phyloP scores from a whole-genome alignment of 2,113 vertebrate species.

The Platysternon megacephalum region DNA sequence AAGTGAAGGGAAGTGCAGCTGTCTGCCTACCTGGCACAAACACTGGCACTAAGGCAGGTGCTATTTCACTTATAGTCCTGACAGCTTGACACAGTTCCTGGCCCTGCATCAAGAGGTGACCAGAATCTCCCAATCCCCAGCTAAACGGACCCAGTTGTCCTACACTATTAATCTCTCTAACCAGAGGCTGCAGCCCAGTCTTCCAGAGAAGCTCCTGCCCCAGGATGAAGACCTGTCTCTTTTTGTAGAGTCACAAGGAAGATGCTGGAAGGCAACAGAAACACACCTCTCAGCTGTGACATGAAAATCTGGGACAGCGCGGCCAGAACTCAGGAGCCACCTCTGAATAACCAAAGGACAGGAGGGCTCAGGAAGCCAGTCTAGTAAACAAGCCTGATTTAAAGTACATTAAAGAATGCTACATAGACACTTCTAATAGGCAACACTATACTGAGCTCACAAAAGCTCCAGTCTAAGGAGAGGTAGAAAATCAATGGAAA shows the following conservation, averaged over 20 bases:
- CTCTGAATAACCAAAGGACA: not conserved
- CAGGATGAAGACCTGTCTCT: not conserved
- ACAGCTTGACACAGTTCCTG: not conserved
- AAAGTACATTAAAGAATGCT: not conserved
- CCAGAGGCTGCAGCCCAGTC: too few relatives aligned
- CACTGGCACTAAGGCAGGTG: not conserved
- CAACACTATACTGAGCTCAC: accelerated
- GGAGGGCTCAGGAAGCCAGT: not conserved
- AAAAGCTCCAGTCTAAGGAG: accelerated
- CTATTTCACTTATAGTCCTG: not conserved
- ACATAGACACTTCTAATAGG: not conserved
- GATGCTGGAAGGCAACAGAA: not conserved
- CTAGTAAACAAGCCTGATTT: not conserved
- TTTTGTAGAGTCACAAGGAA: not conserved
- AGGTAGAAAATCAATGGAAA: not conserved
- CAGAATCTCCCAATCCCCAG: not conserved
- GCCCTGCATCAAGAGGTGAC: not conserved
- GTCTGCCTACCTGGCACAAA: not conserved
- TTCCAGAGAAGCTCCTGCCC: not conserved
- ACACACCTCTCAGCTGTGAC: not conserved
- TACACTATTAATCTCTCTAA: not conserved
- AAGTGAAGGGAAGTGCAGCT: not conserved
- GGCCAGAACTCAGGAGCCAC: not conserved
- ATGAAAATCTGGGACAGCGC: not conserved
- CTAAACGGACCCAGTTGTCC: not conserved